Evolutionary conservation across 2,888 invertebrate genomes (phyloP).

Genomic region (Ormia ochracea): DNA sequence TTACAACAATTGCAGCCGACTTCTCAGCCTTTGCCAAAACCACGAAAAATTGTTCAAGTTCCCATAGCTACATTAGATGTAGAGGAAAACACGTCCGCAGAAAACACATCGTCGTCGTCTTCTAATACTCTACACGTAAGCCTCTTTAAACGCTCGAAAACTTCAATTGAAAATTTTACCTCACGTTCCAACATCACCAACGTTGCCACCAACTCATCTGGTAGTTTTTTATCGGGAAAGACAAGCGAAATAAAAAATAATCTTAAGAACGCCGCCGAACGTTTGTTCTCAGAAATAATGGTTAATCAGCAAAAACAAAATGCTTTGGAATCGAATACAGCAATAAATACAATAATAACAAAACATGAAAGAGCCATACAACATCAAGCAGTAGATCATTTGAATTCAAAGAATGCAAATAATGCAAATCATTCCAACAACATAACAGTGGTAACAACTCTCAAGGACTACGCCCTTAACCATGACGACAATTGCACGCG

Average conservation of each 20-base stretch:
- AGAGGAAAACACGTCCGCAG: conserved; percentile 65
- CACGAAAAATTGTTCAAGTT: conserved; percentile 72
- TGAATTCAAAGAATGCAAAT: not conserved
- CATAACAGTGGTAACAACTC: conserved; percentile 64
- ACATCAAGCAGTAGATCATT: conserved; percentile 66
- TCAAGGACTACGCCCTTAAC: conserved; percentile 54
- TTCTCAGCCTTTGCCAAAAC: conserved; percentile 70
- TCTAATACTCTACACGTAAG: conserved; percentile 46
- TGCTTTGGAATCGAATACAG: conserved; percentile 56
- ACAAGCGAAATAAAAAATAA: conserved; percentile 76
- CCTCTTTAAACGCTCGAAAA: conserved; percentile 73
- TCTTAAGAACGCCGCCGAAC: conserved; percentile 75
- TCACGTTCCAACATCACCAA: conserved; percentile 64
- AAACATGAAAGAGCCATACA: conserved; percentile 72
- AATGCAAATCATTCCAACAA: conserved; percentile 37
- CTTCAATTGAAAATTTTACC: conserved; percentile 71
- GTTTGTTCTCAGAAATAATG: conserved; percentile 75
- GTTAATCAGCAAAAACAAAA: conserved; percentile 73
- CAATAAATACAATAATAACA: conserved; percentile 69
- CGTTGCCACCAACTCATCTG: conserved; percentile 51
- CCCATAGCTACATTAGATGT: conserved; percentile 73
- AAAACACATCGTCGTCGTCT: not conserved
- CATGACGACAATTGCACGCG: conserved; percentile 68
- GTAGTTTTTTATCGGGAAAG: conserved; percentile 69
- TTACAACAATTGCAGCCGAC: conserved; percentile 67